Evolutionary conservation across 2,113 vertebrate species (phyloP).

Genomic region (Python bivittatus): DNA sequence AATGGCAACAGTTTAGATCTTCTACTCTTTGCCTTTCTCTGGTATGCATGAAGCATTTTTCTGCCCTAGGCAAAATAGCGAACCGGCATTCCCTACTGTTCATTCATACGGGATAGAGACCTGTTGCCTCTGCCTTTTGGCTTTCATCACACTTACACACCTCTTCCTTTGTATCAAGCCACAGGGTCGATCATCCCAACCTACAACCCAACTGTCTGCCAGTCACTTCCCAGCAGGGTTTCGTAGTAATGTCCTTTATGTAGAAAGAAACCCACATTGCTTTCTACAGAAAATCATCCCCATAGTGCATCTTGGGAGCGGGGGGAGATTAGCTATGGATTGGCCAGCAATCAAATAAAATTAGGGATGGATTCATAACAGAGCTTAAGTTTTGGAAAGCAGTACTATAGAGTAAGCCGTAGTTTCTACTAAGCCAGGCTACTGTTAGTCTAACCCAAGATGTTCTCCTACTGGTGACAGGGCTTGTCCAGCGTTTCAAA

Average conservation of each 20-base stretch:
- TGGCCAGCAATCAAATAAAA: neutral
- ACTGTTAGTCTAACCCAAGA: neutral
- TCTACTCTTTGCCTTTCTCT: neutral
- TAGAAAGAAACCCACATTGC: neutral
- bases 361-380: neutral
- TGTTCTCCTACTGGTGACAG: neutral
- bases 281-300: neutral
- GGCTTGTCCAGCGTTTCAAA: neutral
- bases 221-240: neutral
- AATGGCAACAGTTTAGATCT: constrained; percentile 14
- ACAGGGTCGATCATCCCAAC: neutral
- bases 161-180: neutral
- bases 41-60: neutral
- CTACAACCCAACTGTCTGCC: neutral
- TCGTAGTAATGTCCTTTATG: neutral
- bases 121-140: neutral
- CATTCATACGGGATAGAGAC: neutral
- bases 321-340: neutral
- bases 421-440: neutral
- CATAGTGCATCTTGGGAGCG: neutral
- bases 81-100: neutral
- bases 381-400: neutral
- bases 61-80: neutral
- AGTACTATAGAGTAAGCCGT: neutral
- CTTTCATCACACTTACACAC: neutral